These are phyloP conservation scores for Sebastes kiyomatsui DNA, from an alignment of 2,797 vertebrate genomes.

Conservation along the genomic window DNA sequence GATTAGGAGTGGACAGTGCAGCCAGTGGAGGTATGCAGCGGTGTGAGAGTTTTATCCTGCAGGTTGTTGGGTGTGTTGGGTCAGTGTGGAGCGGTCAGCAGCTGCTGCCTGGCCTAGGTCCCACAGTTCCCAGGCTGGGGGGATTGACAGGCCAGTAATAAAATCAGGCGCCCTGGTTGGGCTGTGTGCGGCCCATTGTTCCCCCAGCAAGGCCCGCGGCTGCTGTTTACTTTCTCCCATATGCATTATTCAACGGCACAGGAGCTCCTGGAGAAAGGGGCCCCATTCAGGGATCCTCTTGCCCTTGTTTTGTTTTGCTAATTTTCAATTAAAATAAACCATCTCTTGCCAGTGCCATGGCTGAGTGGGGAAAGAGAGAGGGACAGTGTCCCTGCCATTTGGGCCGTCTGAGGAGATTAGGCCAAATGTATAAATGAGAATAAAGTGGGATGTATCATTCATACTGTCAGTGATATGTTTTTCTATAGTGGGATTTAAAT, in stretches of 20 bases:
- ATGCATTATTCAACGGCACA: slow-evolving; percentile 99
- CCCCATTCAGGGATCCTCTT: slow-evolving; percentile 93
- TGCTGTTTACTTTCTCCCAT: slow-evolving; percentile 99
- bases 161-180: slow-evolving; percentile 98
- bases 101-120: slow-evolving; percentile 97
- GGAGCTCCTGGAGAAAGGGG: slow-evolving; percentile 98
- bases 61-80: slow-evolving; percentile 79
- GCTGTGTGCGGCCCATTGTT: slow-evolving; percentile 96
- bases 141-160: slow-evolving; percentile 99
- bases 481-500: slow-evolving; percentile 72
- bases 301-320: slow-evolving; percentile 91
- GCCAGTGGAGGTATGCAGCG: slow-evolving; percentile 68
- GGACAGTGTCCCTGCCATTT: slow-evolving; percentile 76
- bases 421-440: slow-evolving; percentile 77
- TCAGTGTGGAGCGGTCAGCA: slow-evolving; percentile 96
- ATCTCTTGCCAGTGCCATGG: slow-evolving; percentile 84
- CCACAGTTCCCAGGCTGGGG: slow-evolving; percentile 96
- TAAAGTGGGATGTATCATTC: slow-evolving; percentile 82
- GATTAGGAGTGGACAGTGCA: slow-evolving; percentile 52
- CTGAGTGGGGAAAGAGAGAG: slow-evolving; percentile 77
- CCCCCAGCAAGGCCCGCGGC: slow-evolving; percentile 94
- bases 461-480: slow-evolving; percentile 79
- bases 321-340: slow-evolving; percentile 92
- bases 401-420: slow-evolving; percentile 79
- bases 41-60: slow-evolving; percentile 63